Base-by-base conservation (phyloP, 2,797 vertebrate species). In the Propithecus perrieri region DNA sequence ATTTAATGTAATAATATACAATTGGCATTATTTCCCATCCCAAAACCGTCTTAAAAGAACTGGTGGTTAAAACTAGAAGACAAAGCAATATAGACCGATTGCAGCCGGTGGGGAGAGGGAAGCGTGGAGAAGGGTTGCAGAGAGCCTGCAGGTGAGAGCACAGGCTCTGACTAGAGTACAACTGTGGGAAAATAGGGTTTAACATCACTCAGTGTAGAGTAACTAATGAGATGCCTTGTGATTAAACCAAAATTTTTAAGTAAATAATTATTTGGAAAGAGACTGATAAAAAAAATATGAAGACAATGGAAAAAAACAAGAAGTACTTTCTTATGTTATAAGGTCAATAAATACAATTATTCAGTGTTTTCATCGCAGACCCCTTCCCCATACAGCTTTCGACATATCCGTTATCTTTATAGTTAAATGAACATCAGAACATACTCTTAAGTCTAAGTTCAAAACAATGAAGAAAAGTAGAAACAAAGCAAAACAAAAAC, bases 51-150 rank as follows among this genome's bases (percentile, higher is more conserved):
- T 80, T 57, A 20, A 67, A 72, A 69, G 38, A 91, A 59, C 28
- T 0, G 2, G 12, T 41, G 22, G n/a, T 33, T 69, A 48, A 81
- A 46, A 5, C 28, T 33, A 63, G 38, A 81, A 89, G 26, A 79
- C 15, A 17, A 28, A 89, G n/a, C 17, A 2, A 50, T 3, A 1
- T 2, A 53, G 46, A 10, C 20, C 10, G n/a, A 4, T 17, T 1
- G 46, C 57, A 46, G 4, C 7, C 3, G 0, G 11, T 0, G 0
- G 41, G 20, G 5, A 2, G 5, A 3, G 0, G 3, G 3, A 30
- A 26, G 1, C 12, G 7, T 15, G 5, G 18, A 43, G 20, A 15
- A 1, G 14, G 5, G 57, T 11, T 53, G 2, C 11, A 0, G n/a
- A 50, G 33, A 61, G 2, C 26, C 50, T 2, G 0, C 14, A 5